Conservation (phyloP, 1,140 invertebrate species). For the Neodiprion fabricii region DNA sequence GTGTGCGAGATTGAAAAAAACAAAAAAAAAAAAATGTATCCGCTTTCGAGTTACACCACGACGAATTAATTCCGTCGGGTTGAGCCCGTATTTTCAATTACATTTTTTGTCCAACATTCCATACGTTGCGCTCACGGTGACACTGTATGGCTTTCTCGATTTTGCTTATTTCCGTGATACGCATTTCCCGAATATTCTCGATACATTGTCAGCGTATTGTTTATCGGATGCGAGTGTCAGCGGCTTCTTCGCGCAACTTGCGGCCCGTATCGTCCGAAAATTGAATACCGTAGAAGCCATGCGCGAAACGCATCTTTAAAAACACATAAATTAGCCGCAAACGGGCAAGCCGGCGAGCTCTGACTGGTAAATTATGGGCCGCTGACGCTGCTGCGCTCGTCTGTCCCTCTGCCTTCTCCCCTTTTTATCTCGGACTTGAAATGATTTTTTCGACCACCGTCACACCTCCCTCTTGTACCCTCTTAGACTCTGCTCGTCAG, state of each 20-base stretch:
- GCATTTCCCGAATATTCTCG: no score
- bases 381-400: conserved; percentile 40
- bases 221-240: no score
- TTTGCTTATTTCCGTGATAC: no score
- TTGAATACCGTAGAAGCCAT: conserved; percentile 39
- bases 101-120: no score
- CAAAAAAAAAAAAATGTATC: no score
- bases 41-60: no score
- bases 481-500: neutral
- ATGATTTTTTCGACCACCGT: neutral
- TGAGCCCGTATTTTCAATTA: no score
- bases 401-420: conserved; percentile 1
- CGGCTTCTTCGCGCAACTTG: neutral
- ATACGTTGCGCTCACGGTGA: no score
- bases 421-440: neutral
- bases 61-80: no score
- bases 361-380: conserved; percentile 59
- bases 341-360: conserved; percentile 49
- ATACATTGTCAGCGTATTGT: no score
- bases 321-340: conserved; percentile 61
- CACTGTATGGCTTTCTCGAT: no score
- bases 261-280: conserved; percentile 34
- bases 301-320: conserved; percentile 48
- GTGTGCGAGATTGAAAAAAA: no score
- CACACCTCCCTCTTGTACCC: neutral